These are phyloP conservation scores for Agriopis leucophaearia DNA, from an alignment of 2,888 invertebrate genomes.

Conservation along the genomic window DNA sequence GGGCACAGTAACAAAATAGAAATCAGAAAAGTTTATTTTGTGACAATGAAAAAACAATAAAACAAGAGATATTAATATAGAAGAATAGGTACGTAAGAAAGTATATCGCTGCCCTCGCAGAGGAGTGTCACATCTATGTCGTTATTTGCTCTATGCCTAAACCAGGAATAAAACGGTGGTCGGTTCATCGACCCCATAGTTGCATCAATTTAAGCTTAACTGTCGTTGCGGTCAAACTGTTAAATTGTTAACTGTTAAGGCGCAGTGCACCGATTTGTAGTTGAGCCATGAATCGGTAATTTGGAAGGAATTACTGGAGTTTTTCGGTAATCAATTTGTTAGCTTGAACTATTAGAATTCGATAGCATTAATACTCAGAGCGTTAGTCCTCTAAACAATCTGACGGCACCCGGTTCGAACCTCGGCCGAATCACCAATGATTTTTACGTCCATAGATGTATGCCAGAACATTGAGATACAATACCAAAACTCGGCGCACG, in stretches of 20 bases:
- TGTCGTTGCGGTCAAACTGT: slow-evolving; percentile 57
- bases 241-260: slow-evolving; percentile 13
- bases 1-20: too few species aligned
- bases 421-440: too few species aligned
- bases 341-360: not conserved
- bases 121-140: slow-evolving; percentile 28
- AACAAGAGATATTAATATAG: too few species aligned
- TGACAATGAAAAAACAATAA: not conserved
- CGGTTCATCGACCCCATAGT: slow-evolving; percentile 70
- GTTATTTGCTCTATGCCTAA: slow-evolving; percentile 40
- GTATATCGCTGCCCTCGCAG: not conserved
- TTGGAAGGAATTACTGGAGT: not conserved
- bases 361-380: too few species aligned
- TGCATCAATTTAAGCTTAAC: slow-evolving; percentile 79
- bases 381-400: too few species aligned
- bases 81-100: not conserved
- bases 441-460: too few species aligned
- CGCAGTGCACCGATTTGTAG: not conserved
- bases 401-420: too few species aligned
- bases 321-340: not conserved
- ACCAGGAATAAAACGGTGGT: slow-evolving; percentile 69
- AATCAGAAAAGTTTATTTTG: too few species aligned
- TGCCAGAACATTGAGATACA: too few species aligned
- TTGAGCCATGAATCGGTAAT: not conserved
- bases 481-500: too few species aligned